Conservation (phyloP, 2,888 invertebrate genomes). For the Lingula anatina region DNA sequence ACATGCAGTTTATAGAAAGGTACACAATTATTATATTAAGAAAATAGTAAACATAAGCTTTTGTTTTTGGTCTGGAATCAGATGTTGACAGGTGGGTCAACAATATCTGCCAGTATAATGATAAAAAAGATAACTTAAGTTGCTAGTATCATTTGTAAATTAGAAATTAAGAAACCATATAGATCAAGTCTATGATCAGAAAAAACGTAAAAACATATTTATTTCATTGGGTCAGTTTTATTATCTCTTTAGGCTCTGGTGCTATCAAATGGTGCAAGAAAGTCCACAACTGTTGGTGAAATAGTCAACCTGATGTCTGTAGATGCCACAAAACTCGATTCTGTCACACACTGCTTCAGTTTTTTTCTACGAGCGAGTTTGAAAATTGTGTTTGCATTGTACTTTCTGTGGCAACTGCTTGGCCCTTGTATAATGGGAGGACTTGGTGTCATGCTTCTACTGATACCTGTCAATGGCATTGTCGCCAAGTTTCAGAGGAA, state of each 20-base stretch:
- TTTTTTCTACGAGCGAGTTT: conserved; percentile 59
- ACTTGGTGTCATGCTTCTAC: conserved; percentile 85
- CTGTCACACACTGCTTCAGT: conserved; percentile 22
- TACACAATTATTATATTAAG: too few relatives aligned
- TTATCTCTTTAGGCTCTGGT: conserved; percentile 47
- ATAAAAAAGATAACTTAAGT: too few relatives aligned
- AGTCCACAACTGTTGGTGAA: conserved; percentile 55
- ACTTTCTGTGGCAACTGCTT: conserved; percentile 56
- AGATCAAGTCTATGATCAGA: too few relatives aligned
- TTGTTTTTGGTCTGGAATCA: too few relatives aligned
- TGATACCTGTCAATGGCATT: conserved; percentile 61
- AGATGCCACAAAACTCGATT: conserved; percentile 40
- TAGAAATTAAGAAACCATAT: too few relatives aligned
- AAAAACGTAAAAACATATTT: too few relatives aligned
- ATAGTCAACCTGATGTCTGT: conserved; percentile 57
- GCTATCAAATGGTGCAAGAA: conserved; percentile 52
- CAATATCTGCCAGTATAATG: too few relatives aligned
- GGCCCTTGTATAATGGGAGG: conserved; percentile 84
- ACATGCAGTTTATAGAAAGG: conserved; percentile 54
- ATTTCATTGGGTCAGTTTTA: background rate
- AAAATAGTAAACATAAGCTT: too few relatives aligned
- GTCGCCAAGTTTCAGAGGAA: conserved; percentile 42
- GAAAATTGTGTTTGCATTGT: conserved; percentile 78
- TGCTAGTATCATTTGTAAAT: too few relatives aligned
- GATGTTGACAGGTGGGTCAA: too few relatives aligned